phyloP scores from a whole-genome alignment of 2,888 invertebrate species.

The Drosophila barbarae region DNA sequence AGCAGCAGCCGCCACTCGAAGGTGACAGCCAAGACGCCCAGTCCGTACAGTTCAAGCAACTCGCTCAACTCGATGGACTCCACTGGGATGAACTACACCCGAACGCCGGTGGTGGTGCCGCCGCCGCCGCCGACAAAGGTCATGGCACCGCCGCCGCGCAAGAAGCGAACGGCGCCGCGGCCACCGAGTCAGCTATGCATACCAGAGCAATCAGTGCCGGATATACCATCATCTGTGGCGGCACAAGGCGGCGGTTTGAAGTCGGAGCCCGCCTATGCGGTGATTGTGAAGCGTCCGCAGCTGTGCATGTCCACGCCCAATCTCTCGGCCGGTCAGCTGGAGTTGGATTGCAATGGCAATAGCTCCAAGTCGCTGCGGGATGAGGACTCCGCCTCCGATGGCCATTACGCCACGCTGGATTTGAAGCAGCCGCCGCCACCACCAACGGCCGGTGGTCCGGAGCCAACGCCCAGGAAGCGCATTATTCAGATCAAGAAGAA shows the following conservation, averaged over 20 bases:
- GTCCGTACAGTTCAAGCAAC: constrained; percentile 80
- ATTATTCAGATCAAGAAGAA: constrained; percentile 72
- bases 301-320: constrained; percentile 79
- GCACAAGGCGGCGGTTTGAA: background rate
- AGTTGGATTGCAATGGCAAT: constrained; percentile 77
- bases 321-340: constrained; percentile 51
- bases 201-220: constrained; percentile 72
- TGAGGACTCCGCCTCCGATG: constrained; percentile 36
- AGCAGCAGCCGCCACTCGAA: constrained; percentile 79
- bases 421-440: constrained; percentile 38
- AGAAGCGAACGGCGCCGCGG: constrained; percentile 78
- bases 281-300: constrained; percentile 70
- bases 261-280: constrained; percentile 59
- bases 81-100: constrained; percentile 77
- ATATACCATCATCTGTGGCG: constrained; percentile 15
- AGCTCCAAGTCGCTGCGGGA: constrained; percentile 49
- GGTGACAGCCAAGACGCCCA: constrained; percentile 78
- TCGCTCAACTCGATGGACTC: constrained; percentile 80
- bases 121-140: constrained; percentile 45
- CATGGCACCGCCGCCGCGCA: constrained; percentile 76
- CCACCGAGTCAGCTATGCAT: constrained; percentile 78
- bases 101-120: constrained; percentile 64
- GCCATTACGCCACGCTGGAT: constrained; percentile 65
- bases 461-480: constrained; percentile 77
- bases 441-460: constrained; percentile 56